Evolutionary conservation across 2,113 vertebrate genomes (phyloP).

Genomic region (Myrmecophaga tridactyla): DNA sequence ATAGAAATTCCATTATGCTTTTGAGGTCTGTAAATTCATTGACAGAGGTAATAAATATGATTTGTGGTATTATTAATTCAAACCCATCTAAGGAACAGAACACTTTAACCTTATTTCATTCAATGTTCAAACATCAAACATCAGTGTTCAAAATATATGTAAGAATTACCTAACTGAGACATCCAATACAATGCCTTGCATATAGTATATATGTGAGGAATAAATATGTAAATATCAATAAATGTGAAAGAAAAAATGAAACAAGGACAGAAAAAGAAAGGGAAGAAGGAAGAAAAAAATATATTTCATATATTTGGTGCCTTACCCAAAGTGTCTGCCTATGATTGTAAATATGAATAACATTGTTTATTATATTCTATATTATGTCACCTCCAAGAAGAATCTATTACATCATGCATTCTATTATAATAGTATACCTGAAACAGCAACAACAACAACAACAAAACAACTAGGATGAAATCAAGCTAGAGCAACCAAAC

Average conservation of each 20-base stretch:
- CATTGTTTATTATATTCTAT: background rate
- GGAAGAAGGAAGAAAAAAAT: background rate
- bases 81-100: background rate
- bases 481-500: background rate
- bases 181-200: background rate
- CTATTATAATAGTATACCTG: background rate
- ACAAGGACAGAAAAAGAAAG: background rate
- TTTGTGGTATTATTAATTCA: slow-evolving; percentile 5
- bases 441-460: background rate
- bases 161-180: background rate
- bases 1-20: slow-evolving; percentile 46
- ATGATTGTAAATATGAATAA: background rate
- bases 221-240: background rate
- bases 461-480: background rate
- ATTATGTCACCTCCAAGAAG: background rate
- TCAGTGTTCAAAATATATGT: background rate
- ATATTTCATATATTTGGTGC: background rate
- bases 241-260: background rate
- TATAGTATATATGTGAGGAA: background rate
- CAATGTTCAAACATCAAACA: background rate
- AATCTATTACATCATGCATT: background rate
- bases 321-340: background rate
- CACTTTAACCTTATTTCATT: background rate
- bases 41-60: slow-evolving; percentile 39
- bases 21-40: slow-evolving; percentile 6